These are phyloP conservation scores for Ophioninae sp. DNA, from an alignment of 2,888 invertebrate species.

Conservation along the genomic window DNA sequence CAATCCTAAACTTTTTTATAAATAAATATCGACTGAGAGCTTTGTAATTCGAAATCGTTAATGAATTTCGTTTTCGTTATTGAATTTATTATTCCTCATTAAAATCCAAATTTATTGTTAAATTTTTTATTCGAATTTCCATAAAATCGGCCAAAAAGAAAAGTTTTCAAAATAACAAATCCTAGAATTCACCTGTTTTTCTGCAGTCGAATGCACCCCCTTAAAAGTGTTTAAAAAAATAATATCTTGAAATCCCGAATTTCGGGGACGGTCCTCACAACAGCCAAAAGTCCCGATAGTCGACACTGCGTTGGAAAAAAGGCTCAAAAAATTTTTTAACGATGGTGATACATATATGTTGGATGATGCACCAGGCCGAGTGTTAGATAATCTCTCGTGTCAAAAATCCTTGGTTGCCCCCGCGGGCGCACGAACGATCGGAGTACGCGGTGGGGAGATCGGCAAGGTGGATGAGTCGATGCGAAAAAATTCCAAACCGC, in stretches of 20 bases:
- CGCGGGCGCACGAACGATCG: constrained; percentile 29
- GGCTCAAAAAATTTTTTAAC: neutral
- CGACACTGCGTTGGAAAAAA: neutral
- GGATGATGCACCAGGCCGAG: constrained; percentile 49
- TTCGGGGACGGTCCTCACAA: neutral
- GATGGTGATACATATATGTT: constrained; percentile 47
- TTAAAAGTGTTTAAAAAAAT: neutral
- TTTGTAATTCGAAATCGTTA: too few species aligned
- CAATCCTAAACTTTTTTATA: too few species aligned
- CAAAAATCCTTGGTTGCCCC: constrained; percentile 70
- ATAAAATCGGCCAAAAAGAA: too few species aligned
- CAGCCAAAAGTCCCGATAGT: neutral
- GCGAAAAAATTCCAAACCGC: constrained; percentile 56
- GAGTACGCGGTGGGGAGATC: constrained; percentile 4
- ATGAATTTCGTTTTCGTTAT: too few species aligned
- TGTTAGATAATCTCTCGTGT: constrained; percentile 77
- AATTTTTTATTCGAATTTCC: neutral
- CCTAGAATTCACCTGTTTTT: neutral
- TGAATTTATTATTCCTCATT: neutral
- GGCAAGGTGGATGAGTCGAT: constrained; percentile 37
- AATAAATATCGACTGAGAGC: too few species aligned
- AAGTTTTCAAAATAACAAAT: too few species aligned
- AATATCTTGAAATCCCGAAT: neutral
- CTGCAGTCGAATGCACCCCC: neutral
- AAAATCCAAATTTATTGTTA: too few species aligned